Conservation (phyloP, 2,113 vertebrate species). For the Sigmodon hispidus region DNA sequence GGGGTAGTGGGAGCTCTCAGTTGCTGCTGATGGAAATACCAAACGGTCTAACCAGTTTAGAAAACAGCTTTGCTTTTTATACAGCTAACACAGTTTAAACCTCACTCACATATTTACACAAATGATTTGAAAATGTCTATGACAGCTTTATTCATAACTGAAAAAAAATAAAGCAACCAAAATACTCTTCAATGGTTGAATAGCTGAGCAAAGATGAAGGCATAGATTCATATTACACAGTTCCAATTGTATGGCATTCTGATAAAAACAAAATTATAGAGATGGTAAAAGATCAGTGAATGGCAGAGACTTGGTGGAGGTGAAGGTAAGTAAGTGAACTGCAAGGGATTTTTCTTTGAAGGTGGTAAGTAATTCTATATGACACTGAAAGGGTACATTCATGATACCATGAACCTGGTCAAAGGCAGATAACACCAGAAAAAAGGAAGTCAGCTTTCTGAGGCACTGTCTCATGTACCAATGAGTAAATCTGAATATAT, state of each 20-base stretch:
- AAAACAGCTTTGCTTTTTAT: not conserved
- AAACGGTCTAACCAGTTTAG: not conserved
- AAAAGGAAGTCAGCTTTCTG: not conserved
- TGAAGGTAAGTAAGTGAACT: not conserved
- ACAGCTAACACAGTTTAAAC: not conserved
- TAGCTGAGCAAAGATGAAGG: not conserved
- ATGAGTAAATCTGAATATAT: not conserved
- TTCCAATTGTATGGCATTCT: not conserved
- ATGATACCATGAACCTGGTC: not conserved
- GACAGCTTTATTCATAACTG: not conserved
- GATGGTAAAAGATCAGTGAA: not conserved
- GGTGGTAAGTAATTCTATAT: not conserved
- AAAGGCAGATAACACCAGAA: not conserved
- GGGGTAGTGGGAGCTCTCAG: too few species aligned
- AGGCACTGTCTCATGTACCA: not conserved
- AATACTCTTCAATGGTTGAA: not conserved
- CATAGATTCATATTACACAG: not conserved
- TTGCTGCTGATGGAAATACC: not conserved
- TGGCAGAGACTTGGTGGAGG: not conserved
- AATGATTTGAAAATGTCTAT: not conserved
- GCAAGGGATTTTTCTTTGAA: not conserved
- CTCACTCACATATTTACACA: not conserved
- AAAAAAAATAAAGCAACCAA: slow-evolving; percentile 24
- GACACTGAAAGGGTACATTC: not conserved
- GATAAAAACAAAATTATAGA: not conserved